phyloP scores from a whole-genome alignment of 53 echinoderm and acorn worm species.

The Pentamera pediparva region DNA sequence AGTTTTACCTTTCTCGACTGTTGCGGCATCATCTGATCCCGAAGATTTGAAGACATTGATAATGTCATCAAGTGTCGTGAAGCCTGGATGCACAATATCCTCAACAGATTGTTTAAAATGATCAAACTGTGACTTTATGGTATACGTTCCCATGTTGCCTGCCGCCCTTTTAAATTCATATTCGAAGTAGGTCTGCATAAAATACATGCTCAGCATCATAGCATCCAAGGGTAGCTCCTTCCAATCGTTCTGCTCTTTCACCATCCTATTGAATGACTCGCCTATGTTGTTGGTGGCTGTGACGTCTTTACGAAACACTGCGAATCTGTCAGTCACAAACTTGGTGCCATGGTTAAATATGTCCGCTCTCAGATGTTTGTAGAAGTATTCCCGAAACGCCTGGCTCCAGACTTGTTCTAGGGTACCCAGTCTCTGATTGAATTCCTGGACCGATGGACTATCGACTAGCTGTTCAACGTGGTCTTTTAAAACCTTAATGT shows the following conservation, averaged over 20 bases:
- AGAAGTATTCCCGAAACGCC: not conserved
- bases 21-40: not conserved
- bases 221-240: not conserved
- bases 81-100: not conserved
- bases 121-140: not conserved
- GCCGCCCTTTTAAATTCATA: not conserved
- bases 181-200: not conserved
- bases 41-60: not conserved
- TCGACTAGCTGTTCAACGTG: not conserved
- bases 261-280: not conserved
- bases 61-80: not conserved
- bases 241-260: not conserved
- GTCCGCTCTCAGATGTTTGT: not conserved
- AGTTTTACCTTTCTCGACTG: not conserved
- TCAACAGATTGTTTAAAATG: not conserved
- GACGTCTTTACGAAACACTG: not conserved
- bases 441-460: not conserved
- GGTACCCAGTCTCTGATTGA: not conserved
- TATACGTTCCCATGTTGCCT: not conserved
- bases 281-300: constrained; percentile 1
- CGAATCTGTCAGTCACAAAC: not conserved
- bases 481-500: not conserved
- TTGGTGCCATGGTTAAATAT: not conserved
- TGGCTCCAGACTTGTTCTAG: not conserved
- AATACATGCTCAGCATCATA: not conserved